Base-by-base conservation (phyloP, 2,888 invertebrate genomes). In the Luperina testacea region DNA sequence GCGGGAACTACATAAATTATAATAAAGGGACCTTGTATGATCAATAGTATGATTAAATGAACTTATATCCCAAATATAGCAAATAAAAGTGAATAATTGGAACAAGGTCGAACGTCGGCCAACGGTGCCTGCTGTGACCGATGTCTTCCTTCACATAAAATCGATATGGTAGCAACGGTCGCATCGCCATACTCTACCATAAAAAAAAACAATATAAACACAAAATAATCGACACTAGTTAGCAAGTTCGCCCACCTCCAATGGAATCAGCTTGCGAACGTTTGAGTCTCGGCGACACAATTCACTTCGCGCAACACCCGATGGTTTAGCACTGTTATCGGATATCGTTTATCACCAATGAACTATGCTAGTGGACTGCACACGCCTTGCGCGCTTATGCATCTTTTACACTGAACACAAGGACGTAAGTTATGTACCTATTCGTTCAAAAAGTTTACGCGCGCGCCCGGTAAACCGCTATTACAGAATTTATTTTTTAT, bases 121-220 rank as follows among this genome's bases (percentile, higher is more conserved):
- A 89, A 90, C 90, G 84, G 81, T 92, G 93, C 92, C 92, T 94
- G 92, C 93, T 93, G 87, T 92, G 90, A 87, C 92, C 91, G 91
- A 90, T 92, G 92, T 94, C 93, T 95, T 94, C 92, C 93, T 94
- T 92, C 90, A 91, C 91, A 90, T 92, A 95, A 95, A 96, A 96
- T 96, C 96, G 94, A 96, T 96, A 96, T 90, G 89, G 81, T 89
- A 89, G 85, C 91, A 92, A 90, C 91, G 91, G 82, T 92, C 91
- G 90, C 89, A 89, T 88, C 83, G 89, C 85, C 83, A 88, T 88
- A 91, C 89, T 87, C 86, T 88, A 90, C 86, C 86, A 91, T 88
- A 88, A 91, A 92, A 91, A 92, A 91, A 81, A 87, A 87, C 80
- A 89, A 87, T 84, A 87, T 86, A 87, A 89, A 87, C 73, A 87